A percentile compares a stretch with the other conserved stretches of the same genome.
These are phyloP conservation scores for Lophochroa leadbeateri DNA, from an alignment of 2,113 vertebrate species.

Conservation along the genomic window DNA sequence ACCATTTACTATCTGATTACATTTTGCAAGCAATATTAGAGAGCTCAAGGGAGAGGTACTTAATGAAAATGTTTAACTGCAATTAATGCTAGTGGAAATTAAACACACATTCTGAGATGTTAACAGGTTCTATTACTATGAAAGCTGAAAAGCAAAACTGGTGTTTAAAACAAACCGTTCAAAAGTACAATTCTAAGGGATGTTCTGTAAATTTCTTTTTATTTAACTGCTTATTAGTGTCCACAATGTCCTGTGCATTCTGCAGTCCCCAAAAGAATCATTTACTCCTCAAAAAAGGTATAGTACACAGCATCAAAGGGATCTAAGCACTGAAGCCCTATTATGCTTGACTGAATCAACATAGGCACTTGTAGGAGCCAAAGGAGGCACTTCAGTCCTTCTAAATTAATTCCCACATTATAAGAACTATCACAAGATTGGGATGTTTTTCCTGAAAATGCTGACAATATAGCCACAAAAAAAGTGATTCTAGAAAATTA, in stretches of 20 bases:
- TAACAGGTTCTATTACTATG: neutral
- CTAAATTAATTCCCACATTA: neutral
- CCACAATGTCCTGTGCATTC: neutral
- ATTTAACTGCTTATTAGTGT: neutral
- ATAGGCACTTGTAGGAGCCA: neutral
- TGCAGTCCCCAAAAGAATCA: neutral
- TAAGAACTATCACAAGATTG: neutral
- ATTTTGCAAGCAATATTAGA: conserved; percentile 10
- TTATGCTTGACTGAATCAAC: accelerated
- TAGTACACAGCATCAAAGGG: neutral
- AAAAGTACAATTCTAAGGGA: neutral
- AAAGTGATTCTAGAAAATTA: neutral
- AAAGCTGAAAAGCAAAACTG: neutral
- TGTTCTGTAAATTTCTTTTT: neutral
- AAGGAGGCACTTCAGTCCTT: neutral
- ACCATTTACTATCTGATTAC: conserved; percentile 27
- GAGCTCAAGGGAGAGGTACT: conserved; percentile 18
- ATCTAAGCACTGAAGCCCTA: neutral
- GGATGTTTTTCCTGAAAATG: neutral
- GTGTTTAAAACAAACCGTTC: neutral
- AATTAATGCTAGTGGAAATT: conserved; percentile 45
- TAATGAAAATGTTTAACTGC: conserved; percentile 41
- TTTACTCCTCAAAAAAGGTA: neutral
- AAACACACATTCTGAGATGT: conserved; percentile 20
- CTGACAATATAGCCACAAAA: neutral